These are phyloP conservation scores for Drosophila cyrtoloma DNA, from an alignment of 2,888 invertebrate species.

Conservation along the genomic window DNA sequence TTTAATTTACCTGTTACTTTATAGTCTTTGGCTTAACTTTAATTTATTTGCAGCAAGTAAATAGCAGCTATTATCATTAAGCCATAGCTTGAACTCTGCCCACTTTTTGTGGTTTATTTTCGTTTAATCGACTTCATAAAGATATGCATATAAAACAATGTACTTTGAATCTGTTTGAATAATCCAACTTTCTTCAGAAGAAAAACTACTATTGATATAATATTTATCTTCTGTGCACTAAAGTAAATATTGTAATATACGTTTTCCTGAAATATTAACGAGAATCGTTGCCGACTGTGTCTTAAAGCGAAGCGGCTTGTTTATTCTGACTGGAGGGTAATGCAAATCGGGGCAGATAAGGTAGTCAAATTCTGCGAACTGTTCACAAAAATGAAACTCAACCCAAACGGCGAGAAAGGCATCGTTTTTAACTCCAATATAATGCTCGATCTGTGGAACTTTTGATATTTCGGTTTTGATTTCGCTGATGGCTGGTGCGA, in stretches of 20 bases:
- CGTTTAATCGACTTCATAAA: background rate
- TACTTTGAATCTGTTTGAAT: background rate
- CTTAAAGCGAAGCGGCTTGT: background rate
- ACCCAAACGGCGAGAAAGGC: background rate
- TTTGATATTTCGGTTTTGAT: conserved; percentile 32
- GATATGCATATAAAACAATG: background rate
- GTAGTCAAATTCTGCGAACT: background rate
- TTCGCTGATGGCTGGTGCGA: conserved; percentile 4
- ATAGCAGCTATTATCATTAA: background rate
- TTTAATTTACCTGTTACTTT: background rate
- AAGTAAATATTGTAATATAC: background rate
- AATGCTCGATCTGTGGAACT: conserved; percentile 54
- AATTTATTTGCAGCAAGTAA: background rate
- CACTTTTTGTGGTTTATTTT: background rate
- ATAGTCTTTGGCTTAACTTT: background rate
- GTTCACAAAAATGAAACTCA: background rate
- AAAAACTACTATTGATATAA: background rate
- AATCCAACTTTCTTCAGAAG: background rate
- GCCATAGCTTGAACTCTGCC: background rate
- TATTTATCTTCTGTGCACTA: background rate
- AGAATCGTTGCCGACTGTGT: background rate
- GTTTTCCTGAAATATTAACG: background rate
- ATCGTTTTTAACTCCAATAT: conserved; percentile 31
- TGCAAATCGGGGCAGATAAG: background rate
- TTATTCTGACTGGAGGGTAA: background rate